Evolutionary conservation across 2,888 invertebrate genomes (phyloP).

Genomic region (Drosophila meridionalis): DNA sequence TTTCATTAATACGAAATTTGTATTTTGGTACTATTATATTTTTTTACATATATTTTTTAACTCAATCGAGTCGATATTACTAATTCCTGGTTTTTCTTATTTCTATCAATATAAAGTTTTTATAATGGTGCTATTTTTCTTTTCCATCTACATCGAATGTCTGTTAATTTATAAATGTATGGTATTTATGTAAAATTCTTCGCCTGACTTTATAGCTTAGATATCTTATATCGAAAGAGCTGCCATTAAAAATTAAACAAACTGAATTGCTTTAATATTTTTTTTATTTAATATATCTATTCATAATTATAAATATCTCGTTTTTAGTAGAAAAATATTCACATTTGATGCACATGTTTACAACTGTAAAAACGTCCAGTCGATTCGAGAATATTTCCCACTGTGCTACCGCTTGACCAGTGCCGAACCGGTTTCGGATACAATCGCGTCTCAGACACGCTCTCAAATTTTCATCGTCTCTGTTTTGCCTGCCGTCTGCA

Average conservation of each 20-base stretch:
- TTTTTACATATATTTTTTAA: not conserved
- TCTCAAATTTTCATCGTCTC: conserved; percentile 32
- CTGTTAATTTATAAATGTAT: too few species aligned
- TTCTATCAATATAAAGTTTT: too few species aligned
- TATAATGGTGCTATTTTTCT: too few species aligned
- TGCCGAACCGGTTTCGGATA: conserved; percentile 47
- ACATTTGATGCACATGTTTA: not conserved
- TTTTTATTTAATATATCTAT: too few species aligned
- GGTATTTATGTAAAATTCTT: too few species aligned
- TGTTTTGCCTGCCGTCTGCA: conserved; percentile 17
- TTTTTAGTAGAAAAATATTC: not conserved
- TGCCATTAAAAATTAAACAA: not conserved
- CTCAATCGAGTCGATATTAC: too few species aligned
- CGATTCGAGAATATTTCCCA: conserved; percentile 1
- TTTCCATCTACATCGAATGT: too few species aligned
- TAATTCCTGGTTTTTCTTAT: too few species aligned
- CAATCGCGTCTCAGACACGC: conserved; percentile 15
- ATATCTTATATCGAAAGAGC: not conserved
- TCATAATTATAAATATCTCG: not conserved
- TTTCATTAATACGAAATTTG: too few species aligned
- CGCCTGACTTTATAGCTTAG: too few species aligned
- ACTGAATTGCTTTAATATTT: not conserved
- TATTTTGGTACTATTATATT: too few species aligned
- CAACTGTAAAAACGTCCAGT: conserved; percentile 18
- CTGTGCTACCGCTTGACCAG: conserved; percentile 17